phyloP scores from a whole-genome alignment of 2,888 invertebrate species.

The Melanostoma mellinum region DNA sequence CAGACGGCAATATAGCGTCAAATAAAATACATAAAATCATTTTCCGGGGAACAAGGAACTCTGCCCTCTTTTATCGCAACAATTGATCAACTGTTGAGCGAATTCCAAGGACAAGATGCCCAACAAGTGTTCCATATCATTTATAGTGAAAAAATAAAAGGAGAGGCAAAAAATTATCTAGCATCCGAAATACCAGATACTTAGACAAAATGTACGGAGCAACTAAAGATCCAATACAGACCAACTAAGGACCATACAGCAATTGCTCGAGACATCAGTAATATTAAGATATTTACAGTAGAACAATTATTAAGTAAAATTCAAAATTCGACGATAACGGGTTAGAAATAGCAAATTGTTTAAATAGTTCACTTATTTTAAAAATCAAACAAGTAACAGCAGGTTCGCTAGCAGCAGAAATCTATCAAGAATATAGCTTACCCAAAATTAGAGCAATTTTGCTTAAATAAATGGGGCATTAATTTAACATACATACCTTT shows the following conservation, averaged over 20 bases:
- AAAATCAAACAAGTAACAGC: constrained; percentile 36
- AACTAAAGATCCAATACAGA: constrained; percentile 41
- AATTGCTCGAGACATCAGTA: constrained; percentile 23
- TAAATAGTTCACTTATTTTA: constrained; percentile 43
- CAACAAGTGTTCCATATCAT: background rate
- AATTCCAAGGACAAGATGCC: too few relatives aligned
- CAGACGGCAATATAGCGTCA: too few relatives aligned
- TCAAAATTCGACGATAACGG: constrained; percentile 33
- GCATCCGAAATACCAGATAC: constrained; percentile 24
- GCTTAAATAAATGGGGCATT: constrained; percentile 29
- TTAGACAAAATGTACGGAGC: constrained; percentile 32
- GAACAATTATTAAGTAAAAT: constrained; percentile 37
- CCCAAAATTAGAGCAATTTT: constrained; percentile 32
- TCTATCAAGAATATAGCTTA: constrained; percentile 37
- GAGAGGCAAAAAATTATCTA: constrained; percentile 42
- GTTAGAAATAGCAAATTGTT: constrained; percentile 26
- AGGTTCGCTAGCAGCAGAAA: constrained; percentile 38
- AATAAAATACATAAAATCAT: too few relatives aligned
- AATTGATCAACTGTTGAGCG: too few relatives aligned
- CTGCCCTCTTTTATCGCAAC: too few relatives aligned
- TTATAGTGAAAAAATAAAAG: constrained; percentile 14
- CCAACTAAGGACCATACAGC: constrained; percentile 19
- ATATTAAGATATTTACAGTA: constrained; percentile 35
- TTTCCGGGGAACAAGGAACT: too few relatives aligned
- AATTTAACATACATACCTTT: constrained; percentile 14